Evolutionary conservation across 2,888 invertebrate species (phyloP).

Genomic region (Mamestra brassicae): DNA sequence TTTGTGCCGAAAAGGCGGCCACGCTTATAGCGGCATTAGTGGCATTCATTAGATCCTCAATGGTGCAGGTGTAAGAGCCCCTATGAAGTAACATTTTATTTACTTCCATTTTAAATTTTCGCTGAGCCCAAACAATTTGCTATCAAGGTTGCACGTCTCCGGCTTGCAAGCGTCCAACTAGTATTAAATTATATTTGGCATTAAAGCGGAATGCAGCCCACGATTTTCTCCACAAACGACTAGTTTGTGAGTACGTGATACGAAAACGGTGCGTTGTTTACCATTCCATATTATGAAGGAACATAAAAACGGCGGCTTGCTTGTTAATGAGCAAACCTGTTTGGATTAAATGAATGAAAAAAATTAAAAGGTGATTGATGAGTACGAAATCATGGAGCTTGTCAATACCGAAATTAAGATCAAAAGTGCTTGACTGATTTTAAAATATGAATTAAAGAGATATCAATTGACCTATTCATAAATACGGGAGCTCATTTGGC

Average conservation of each 20-base stretch:
- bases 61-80: too few species aligned
- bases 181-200: conserved; percentile 59
- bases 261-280: conserved; percentile 27
- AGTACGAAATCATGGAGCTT: not conserved
- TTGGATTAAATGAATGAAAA: not conserved
- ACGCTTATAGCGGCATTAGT: too few species aligned
- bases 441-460: not conserved
- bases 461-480: not conserved
- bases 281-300: not conserved
- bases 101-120: conserved; percentile 12
- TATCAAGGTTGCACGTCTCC: conserved; percentile 42
- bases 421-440: not conserved
- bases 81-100: not conserved
- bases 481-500: too few species aligned
- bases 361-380: not conserved
- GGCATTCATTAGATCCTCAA: too few species aligned
- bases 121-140: not conserved
- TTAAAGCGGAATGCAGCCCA: conserved; percentile 61
- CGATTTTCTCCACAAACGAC: conserved; percentile 37
- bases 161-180: conserved; percentile 28
- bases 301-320: not conserved
- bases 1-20: too few species aligned
- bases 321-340: not conserved
- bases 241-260: conserved; percentile 29
- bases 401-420: not conserved